A percentile compares a stretch with the other conserved stretches of the same genome.
Evolutionary conservation across 2,888 invertebrate species (phyloP).

Genomic region (Isotomurus palustris): DNA sequence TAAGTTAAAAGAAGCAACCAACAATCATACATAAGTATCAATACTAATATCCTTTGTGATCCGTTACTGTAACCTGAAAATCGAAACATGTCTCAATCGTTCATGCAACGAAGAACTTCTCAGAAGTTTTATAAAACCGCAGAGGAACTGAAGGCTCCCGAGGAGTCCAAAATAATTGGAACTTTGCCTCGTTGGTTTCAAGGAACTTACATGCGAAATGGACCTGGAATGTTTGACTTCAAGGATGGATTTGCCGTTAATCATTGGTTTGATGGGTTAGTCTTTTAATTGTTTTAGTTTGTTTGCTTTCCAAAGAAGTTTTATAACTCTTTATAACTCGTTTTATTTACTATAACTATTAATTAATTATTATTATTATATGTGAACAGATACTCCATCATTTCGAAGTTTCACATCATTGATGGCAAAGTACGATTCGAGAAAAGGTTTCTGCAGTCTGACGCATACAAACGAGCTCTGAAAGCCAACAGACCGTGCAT

Average conservation of each 20-base stretch:
- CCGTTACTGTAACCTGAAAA: neutral
- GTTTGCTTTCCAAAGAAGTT: neutral
- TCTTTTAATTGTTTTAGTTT: neutral
- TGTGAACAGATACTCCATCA: slow-evolving; percentile 18
- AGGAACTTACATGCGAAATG: slow-evolving; percentile 23
- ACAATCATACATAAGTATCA: no score
- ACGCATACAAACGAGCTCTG: slow-evolving; percentile 50
- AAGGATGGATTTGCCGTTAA: slow-evolving; percentile 27
- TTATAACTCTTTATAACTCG: neutral
- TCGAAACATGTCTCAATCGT: slow-evolving; percentile 19
- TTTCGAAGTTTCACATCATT: slow-evolving; percentile 30
- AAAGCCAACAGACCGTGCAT: slow-evolving; percentile 26
- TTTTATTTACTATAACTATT: neutral
- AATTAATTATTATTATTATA: no score
- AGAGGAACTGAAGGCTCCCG: slow-evolving; percentile 25
- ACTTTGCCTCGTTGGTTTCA: slow-evolving; percentile 24
- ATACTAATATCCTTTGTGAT: neutral
- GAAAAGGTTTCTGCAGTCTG: slow-evolving; percentile 51
- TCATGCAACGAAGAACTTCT: slow-evolving; percentile 22
- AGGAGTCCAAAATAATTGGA: slow-evolving; percentile 20
- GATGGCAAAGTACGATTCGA: slow-evolving; percentile 47
- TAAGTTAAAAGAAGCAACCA: no score
- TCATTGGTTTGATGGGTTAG: slow-evolving; percentile 33
- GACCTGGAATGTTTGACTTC: slow-evolving; percentile 25
- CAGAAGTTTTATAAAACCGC: slow-evolving; percentile 33